Conservation (phyloP, 1,140 invertebrate species). For the Drosophila mauritiana region DNA sequence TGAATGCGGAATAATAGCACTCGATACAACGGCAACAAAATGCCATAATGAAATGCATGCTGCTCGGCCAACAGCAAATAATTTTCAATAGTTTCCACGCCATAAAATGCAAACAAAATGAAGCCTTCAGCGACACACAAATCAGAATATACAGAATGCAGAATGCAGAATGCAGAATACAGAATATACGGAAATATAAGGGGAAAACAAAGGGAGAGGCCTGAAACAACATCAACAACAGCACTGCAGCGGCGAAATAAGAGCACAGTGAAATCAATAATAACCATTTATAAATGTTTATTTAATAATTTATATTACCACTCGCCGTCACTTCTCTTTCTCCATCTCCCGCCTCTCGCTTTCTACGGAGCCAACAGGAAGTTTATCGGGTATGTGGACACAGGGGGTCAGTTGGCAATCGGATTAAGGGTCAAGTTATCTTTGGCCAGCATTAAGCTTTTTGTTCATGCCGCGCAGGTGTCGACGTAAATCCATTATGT, state of each 20-base stretch:
- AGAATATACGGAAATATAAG: no score
- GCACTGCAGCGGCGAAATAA: neutral
- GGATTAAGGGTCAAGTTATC: conserved; percentile 36
- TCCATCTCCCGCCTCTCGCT: neutral
- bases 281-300: conserved; percentile 74
- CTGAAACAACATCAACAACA: conserved; percentile 10
- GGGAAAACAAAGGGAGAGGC: neutral
- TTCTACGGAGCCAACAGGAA: conserved; percentile 2
- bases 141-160: conserved; percentile 39
- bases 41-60: conserved; percentile 53
- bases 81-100: conserved; percentile 72
- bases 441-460: conserved; percentile 29
- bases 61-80: conserved; percentile 46
- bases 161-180: no score
- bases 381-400: conserved; percentile 1
- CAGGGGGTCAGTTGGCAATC: conserved; percentile 24
- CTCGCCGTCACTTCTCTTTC: conserved; percentile 6
- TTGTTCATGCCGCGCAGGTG: neutral
- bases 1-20: conserved; percentile 42
- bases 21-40: conserved; percentile 21
- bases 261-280: conserved; percentile 63
- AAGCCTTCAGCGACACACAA: conserved; percentile 67
- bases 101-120: conserved; percentile 77
- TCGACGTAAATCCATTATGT: conserved; percentile 23
- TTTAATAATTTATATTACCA: conserved; percentile 68